Base-by-base conservation (phyloP, 1,140 invertebrate genomes). In the Brachionus sp. region DNA sequence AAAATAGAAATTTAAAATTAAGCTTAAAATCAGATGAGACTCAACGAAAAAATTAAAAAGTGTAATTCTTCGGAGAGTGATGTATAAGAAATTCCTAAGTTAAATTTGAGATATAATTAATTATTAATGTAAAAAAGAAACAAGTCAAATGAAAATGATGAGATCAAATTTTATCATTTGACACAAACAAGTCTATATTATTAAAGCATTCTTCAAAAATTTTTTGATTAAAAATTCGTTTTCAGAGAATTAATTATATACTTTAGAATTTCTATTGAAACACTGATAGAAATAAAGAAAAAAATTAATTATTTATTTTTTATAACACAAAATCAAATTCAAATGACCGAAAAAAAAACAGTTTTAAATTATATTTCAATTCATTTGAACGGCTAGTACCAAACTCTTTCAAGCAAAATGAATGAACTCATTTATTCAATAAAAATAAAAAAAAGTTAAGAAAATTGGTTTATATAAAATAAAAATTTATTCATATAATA, bases 141-240 rank as follows among this genome's bases (percentile, higher is more conserved):
- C 16, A 57, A 57, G 19, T 57, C 16, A 9, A 57, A 57, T 57
- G 50, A 57, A 57, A 57, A 57, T 57, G 50, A 57, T 57, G 50
- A 57, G 50, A 57, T 57, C 50, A 57, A 53, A 57, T 57, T 57
- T 57, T 57, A 57, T 57, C 50, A 57, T 57, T 57, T 57, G 50
- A 57, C 50, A 57, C 19, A 57, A 57, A 19, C 50, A 57, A 57
- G 16, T 7, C 50, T 16, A 50, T 50, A 50, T 50, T 5, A 6
- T 57, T 57, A 19, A 19, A 57, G 19, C 19, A 57, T 57, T 57
- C 50, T 57, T 57, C n/a, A 9, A 57, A n/a, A 57, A 57, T 57
- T 57, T 9, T 57, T 23, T 57, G 6, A 57, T 57, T 57, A 57
- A 57, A 57, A 57, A 19, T 57, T 19, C 19, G 19, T 57, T 50